Conservation (phyloP, 2,888 invertebrate species). For the Epinotia nisella region DNA sequence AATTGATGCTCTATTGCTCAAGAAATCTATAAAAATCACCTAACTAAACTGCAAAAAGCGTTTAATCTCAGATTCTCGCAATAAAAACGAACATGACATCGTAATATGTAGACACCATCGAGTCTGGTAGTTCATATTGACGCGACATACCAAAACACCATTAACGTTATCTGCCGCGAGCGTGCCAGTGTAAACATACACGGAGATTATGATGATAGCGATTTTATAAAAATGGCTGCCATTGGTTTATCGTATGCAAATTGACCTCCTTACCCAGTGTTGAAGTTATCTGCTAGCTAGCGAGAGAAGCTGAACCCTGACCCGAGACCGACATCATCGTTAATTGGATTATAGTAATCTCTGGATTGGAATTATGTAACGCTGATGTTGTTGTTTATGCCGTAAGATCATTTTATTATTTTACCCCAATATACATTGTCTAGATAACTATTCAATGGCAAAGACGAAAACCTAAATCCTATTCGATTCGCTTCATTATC, state of each 20-base stretch:
- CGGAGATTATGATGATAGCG: constrained; percentile 67
- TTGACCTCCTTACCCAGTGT: constrained; percentile 56
- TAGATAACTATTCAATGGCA: not conserved
- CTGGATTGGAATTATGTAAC: constrained; percentile 14
- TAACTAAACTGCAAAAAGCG: constrained; percentile 5
- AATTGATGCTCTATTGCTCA: constrained; percentile 13
- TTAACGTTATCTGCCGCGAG: constrained; percentile 57
- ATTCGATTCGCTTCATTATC: constrained; percentile 59
- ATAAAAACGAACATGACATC: constrained; percentile 11
- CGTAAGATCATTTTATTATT: no score
- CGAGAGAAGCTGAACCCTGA: constrained; percentile 38
- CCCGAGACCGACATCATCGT: constrained; percentile 36
- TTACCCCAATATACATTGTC: no score
- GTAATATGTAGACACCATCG: constrained; percentile 25
- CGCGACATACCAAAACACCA: constrained; percentile 55
- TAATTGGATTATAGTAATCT: constrained; percentile 34
- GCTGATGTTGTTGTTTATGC: not conserved
- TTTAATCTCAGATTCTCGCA: not conserved
- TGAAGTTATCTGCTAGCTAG: constrained; percentile 46
- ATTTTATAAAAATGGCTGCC: constrained; percentile 69
- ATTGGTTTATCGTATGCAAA: constrained; percentile 52
- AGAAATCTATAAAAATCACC: constrained; percentile 9
- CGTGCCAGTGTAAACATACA: constrained; percentile 67
- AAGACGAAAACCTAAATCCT: constrained; percentile 50
- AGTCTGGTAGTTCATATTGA: constrained; percentile 42